Evolutionary conservation across 2,888 invertebrate species (phyloP).

Genomic region (Perizoma flavofasciatum): DNA sequence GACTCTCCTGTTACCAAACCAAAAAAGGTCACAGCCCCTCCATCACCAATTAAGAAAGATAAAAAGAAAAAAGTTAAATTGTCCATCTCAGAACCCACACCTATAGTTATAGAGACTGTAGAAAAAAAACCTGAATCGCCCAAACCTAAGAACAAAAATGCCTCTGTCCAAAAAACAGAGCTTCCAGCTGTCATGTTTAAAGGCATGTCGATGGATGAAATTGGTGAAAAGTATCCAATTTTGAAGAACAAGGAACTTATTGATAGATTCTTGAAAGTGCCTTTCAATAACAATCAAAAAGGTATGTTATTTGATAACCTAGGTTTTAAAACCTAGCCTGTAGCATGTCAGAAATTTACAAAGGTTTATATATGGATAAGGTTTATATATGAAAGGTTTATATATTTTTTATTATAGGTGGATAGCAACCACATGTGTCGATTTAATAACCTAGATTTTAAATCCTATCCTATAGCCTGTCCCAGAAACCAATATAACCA

Average conservation of each 20-base stretch:
- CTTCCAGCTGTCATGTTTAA: constrained; percentile 15
- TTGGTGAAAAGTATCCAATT: constrained; percentile 55
- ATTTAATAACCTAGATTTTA: too few relatives aligned
- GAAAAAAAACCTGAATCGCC: neutral
- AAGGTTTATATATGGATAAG: too few relatives aligned
- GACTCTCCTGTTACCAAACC: neutral
- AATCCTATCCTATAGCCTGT: too few relatives aligned
- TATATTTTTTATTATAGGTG: too few relatives aligned
- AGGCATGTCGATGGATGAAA: constrained; percentile 33
- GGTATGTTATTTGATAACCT: constrained; percentile 46
- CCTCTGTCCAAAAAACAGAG: constrained; percentile 16
- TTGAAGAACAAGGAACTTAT: constrained; percentile 60
- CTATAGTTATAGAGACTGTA: neutral
- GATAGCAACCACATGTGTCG: too few relatives aligned
- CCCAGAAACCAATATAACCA: too few relatives aligned
- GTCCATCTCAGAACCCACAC: neutral
- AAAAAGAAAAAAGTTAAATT: constrained; percentile 8
- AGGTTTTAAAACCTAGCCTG: neutral
- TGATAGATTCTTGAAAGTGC: constrained; percentile 55
- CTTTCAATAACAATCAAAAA: constrained; percentile 73
- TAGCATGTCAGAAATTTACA: too few relatives aligned
- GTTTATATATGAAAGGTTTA: too few relatives aligned
- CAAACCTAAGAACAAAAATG: constrained; percentile 7
- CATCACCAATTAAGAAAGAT: neutral
- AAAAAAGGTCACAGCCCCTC: neutral